These are phyloP conservation scores for Philypnodon macrostomus DNA, from an alignment of 2,797 vertebrate species.

Conservation along the genomic window DNA sequence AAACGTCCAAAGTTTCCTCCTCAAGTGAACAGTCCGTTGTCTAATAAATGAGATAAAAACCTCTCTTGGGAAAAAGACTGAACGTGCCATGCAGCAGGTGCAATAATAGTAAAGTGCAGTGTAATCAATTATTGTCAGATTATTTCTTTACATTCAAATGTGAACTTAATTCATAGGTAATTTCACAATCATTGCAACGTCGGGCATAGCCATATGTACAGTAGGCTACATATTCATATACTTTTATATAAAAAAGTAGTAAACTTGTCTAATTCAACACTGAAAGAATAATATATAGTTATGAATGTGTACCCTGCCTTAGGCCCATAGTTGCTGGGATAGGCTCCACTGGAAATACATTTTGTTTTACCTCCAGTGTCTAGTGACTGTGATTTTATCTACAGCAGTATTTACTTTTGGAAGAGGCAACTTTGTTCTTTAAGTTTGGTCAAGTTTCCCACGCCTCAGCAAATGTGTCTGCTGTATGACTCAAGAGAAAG, in stretches of 20 bases:
- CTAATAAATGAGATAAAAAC: slow-evolving; percentile 25
- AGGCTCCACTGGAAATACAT: too few relatives aligned
- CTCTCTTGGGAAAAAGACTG: slow-evolving; percentile 2
- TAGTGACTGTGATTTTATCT: neutral
- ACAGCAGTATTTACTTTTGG: slow-evolving; percentile 3
- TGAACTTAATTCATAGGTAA: too few relatives aligned
- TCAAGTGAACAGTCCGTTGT: slow-evolving; percentile 5
- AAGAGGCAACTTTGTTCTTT: slow-evolving; percentile 15
- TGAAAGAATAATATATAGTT: too few relatives aligned
- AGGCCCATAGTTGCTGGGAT: neutral
- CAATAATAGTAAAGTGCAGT: too few relatives aligned
- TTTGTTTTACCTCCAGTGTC: slow-evolving; percentile 1
- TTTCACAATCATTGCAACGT: too few relatives aligned
- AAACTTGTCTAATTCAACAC: too few relatives aligned
- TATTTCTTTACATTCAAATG: too few relatives aligned
- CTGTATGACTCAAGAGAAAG: slow-evolving; percentile 10
- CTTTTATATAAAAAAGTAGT: too few relatives aligned
- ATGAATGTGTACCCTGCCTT: neutral
- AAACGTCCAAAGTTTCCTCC: slow-evolving; percentile 10
- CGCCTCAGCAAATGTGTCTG: slow-evolving; percentile 26
- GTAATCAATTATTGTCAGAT: neutral
- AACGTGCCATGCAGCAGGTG: too few relatives aligned
- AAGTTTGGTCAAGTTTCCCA: slow-evolving; percentile 40
- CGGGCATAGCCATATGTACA: too few relatives aligned
- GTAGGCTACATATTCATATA: too few relatives aligned